Evolutionary conservation across 2,113 vertebrate genomes (phyloP).

Genomic region (Eulemur rufifrons): DNA sequence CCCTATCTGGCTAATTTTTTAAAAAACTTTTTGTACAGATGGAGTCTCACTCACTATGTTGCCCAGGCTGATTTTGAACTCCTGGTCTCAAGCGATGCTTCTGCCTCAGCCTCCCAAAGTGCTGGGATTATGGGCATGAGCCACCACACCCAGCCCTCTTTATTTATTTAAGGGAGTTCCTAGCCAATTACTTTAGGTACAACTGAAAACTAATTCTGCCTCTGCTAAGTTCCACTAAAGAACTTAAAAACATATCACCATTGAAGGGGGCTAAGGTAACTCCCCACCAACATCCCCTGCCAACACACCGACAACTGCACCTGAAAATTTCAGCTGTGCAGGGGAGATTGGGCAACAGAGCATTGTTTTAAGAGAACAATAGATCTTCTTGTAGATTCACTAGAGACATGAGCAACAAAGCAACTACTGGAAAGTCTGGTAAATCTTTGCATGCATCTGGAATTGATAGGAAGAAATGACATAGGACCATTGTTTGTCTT

Average conservation of each 20-base stretch:
- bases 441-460: conserved; percentile 74
- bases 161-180: neutral
- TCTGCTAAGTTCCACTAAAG: neutral
- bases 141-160: neutral
- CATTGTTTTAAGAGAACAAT: conserved; percentile 71
- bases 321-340: conserved; percentile 44
- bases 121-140: no score
- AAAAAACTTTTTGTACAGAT: no score
- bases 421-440: conserved; percentile 75
- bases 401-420: conserved; percentile 62
- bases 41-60: no score
- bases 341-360: neutral
- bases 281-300: neutral
- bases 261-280: neutral
- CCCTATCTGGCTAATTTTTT: no score
- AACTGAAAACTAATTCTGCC: neutral
- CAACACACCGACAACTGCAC: neutral
- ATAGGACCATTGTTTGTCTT: conserved; percentile 75
- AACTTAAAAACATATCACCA: neutral
- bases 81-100: no score
- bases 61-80: no score
- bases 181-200: neutral
- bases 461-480: conserved; percentile 79
- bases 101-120: no score
- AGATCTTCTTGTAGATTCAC: conserved; percentile 65